Evolutionary conservation across 2,113 vertebrate species (phyloP), one percentile per base, ranked within the genome.

Genomic region (Semicossyphus pulcher): DNA sequence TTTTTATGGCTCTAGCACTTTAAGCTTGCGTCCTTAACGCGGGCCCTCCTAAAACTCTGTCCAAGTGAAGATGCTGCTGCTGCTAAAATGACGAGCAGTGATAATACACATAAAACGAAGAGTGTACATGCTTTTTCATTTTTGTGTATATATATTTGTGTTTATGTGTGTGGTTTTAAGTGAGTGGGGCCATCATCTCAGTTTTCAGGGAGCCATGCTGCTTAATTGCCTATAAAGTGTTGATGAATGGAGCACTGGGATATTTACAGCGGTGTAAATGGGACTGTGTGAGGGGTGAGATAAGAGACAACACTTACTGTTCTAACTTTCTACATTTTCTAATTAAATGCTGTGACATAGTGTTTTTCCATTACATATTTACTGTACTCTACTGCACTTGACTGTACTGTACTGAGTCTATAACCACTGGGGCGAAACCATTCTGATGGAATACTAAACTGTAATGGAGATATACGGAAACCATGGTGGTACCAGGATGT

Each of bases 191-290:
- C 66, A 57, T 48, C 47, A 56, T 69, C 49, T 64, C 52, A 25
- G 75, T 53, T 81, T 75, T 80, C 67, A 45, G 82, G 68, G 49
- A 86, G 58, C 45, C 71, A 7, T 65, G 67, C 87, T 88, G 88
- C 77, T 87, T 89, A 91, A 91, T 91, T 83, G 88, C 81, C 85
- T 86, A 86, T 88, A 89, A 89, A 85, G 82, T 71, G 68, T 67
- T 87, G 85, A 91, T 89, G 76, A 87, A 90, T 75, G 80, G 72
- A 80, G 66, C 36, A 42, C 65, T 34, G 67, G 66, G 74, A 69
- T 84, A 81, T 90, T 85, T 90, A 88, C 88, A 85, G 70, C 39
- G 63, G 34, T 62, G 66, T 56, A 86, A 84, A 89, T 85, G 77
- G 61, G 85, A 67, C 70, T 53, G 48, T 36, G 45, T 34, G 18